Conservation (phyloP, 2,113 vertebrate species). For the Prinia subflava region DNA sequence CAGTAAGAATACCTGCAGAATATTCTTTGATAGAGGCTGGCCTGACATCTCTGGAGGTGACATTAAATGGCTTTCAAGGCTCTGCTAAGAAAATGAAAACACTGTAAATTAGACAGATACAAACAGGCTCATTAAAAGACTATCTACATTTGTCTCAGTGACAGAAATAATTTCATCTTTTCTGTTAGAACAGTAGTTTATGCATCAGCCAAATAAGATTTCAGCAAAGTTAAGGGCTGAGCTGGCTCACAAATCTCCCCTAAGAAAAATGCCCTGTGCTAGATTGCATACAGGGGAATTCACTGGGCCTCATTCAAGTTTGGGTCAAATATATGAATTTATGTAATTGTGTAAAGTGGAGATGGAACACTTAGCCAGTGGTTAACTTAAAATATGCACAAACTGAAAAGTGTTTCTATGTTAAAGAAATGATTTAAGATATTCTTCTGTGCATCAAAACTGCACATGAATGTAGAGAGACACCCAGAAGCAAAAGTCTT, state of each 20-base stretch:
- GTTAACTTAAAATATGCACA: neutral
- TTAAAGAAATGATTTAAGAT: neutral
- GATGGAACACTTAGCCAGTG: neutral
- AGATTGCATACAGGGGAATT: neutral
- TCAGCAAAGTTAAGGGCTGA: neutral
- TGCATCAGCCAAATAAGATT: neutral
- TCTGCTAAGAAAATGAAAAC: constrained; percentile 72
- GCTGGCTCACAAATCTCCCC: neutral
- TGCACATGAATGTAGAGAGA: neutral
- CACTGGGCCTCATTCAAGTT: neutral
- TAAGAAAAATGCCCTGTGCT: neutral
- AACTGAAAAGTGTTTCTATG: neutral
- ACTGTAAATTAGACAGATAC: neutral
- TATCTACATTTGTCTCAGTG: neutral
- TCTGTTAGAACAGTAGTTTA: neutral
- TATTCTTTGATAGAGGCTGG: constrained; percentile 85
- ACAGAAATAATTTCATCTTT: neutral
- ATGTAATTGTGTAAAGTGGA: neutral
- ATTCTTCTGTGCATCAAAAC: neutral
- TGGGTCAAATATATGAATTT: neutral
- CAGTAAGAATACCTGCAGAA: constrained; percentile 83
- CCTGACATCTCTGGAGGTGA: constrained; percentile 77
- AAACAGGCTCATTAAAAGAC: neutral
- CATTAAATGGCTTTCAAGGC: constrained; percentile 82
- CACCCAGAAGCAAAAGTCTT: neutral